Conservation (phyloP, 2,113 vertebrate genomes). For the Pteropus alecto region DNA sequence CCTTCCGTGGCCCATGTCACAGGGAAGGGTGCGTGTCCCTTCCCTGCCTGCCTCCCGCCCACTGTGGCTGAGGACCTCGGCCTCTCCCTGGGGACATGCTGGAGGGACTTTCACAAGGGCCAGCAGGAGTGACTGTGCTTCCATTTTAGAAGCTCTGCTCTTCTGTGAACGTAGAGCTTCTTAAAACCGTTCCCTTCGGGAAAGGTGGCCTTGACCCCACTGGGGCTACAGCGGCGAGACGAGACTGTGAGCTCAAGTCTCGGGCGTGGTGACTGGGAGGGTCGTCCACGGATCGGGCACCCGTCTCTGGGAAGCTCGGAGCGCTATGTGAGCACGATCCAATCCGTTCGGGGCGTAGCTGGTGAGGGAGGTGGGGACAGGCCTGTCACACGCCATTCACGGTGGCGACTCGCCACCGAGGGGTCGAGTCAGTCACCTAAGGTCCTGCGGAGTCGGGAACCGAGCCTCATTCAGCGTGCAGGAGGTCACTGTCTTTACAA, state of each 20-base stretch:
- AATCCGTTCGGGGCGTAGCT: constrained; percentile 60
- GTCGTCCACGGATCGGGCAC: constrained; percentile 41
- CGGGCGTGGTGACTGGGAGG: constrained; percentile 46
- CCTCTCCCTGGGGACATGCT: neutral
- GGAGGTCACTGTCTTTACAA: neutral
- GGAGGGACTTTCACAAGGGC: neutral
- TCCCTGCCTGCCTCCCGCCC: neutral
- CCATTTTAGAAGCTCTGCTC: neutral
- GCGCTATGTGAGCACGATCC: constrained; percentile 56
- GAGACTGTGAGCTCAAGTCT: neutral
- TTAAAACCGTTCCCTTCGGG: constrained; percentile 18
- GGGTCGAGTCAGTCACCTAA: constrained; percentile 51
- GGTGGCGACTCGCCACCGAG: neutral
- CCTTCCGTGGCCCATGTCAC: neutral
- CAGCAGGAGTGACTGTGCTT: neutral
- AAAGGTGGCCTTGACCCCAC: neutral
- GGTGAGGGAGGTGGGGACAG: constrained; percentile 44
- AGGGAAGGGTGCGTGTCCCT: too few species aligned
- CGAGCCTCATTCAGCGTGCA: neutral
- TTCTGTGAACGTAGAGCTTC: constrained; percentile 35
- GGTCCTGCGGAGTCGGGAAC: neutral
- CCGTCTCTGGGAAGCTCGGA: constrained; percentile 58
- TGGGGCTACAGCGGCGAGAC: neutral
- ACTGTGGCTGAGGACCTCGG: fast-evolving
- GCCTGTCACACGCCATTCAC: neutral